phyloP scores from a whole-genome alignment of 1,140 invertebrate genomes.

The Diorhabda carinulata region DNA sequence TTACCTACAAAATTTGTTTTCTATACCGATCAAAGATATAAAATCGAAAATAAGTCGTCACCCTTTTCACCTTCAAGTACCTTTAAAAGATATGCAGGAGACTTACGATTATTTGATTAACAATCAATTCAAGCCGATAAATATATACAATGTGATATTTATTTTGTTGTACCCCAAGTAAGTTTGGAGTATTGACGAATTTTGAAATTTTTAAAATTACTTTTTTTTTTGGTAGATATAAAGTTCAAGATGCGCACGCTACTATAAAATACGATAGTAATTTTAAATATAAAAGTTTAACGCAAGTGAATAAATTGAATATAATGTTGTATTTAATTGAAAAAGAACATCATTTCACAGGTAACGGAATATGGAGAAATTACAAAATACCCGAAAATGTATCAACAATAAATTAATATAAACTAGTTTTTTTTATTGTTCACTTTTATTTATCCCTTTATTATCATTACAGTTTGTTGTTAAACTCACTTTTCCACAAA shows the following conservation, averaged over 20 bases:
- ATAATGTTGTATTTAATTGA: conserved; percentile 52
- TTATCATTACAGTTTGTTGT: too few species aligned
- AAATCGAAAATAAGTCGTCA: conserved; percentile 49
- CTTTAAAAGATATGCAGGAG: conserved; percentile 51
- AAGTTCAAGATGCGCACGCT: conserved; percentile 32
- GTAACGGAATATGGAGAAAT: conserved; percentile 52
- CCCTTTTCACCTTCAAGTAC: conserved; percentile 52
- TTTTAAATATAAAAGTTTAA: conserved; percentile 40
- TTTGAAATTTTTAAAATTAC: neutral
- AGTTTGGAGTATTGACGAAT: conserved; percentile 30
- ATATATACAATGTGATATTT: conserved; percentile 54
- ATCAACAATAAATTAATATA: too few species aligned
- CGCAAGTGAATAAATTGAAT: conserved; percentile 49
- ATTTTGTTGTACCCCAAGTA: conserved; percentile 57
- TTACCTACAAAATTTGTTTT: conserved; percentile 37
- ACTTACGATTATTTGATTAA: conserved; percentile 50
- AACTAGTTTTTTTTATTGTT: too few species aligned
- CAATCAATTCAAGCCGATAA: conserved; percentile 46
- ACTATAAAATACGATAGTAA: conserved; percentile 33
- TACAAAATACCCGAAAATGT: neutral
- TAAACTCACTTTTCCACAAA: too few species aligned
- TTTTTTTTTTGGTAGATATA: conserved; percentile 40
- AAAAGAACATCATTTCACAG: conserved; percentile 53
- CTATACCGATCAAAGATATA: conserved; percentile 37
- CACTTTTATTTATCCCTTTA: too few species aligned